These are phyloP conservation scores for Anticlea derivata DNA, from an alignment of 2,888 invertebrate species.

Conservation along the genomic window DNA sequence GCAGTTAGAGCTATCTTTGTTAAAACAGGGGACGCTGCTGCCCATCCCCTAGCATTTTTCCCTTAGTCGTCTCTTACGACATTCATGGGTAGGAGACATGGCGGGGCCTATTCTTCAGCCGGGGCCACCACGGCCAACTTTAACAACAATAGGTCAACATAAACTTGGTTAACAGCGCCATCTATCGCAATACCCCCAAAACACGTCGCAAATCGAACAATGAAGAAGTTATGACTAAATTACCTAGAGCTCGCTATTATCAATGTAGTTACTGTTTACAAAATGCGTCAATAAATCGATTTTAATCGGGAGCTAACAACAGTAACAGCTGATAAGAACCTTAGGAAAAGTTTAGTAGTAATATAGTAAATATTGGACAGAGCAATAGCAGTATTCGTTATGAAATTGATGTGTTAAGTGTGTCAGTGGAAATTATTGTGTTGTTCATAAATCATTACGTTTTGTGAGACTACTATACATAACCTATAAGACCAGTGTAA, in stretches of 20 bases:
- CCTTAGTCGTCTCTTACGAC: too few relatives aligned
- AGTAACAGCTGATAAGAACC: constrained; percentile 29
- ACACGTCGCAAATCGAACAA: constrained; percentile 5
- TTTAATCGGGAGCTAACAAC: constrained; percentile 15
- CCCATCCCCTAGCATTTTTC: too few relatives aligned
- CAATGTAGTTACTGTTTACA: constrained; percentile 15
- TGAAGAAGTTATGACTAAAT: constrained; percentile 12
- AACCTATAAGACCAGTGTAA: constrained; percentile 47
- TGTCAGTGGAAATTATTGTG: constrained; percentile 20
- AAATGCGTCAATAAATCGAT: constrained; percentile 13
- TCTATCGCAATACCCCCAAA: constrained; percentile 19
- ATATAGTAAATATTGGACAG: constrained; percentile 11
- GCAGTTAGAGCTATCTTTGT: too few relatives aligned
- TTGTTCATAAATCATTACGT: constrained; percentile 16
- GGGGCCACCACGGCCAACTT: too few relatives aligned
- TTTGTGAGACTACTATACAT: constrained; percentile 33
- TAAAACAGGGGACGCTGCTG: too few relatives aligned
- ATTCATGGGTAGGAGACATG: too few relatives aligned
- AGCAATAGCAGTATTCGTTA: constrained; percentile 15
- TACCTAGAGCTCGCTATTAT: constrained; percentile 22
- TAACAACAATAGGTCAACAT: background rate
- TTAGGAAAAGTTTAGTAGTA: constrained; percentile 15
- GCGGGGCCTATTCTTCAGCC: too few relatives aligned
- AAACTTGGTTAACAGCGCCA: constrained; percentile 25
- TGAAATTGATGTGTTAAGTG: constrained; percentile 16